Conservation (phyloP, 1,140 invertebrate species). For the Ceratosolen solmsi region DNA sequence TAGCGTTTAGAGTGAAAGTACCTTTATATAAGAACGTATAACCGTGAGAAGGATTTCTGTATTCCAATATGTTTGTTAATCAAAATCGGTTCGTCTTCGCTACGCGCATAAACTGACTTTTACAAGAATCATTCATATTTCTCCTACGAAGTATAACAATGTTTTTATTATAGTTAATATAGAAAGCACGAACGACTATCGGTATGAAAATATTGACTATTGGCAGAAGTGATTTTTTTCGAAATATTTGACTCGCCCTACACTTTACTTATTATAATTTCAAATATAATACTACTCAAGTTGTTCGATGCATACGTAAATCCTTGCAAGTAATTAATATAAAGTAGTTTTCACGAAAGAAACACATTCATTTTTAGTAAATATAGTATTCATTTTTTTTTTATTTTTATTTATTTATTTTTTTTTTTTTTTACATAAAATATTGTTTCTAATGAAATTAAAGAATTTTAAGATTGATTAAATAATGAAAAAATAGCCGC, state of each 20-base stretch:
- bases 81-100: background rate
- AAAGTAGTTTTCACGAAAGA: background rate
- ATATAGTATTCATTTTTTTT: no score
- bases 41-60: background rate
- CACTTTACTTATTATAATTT: no score
- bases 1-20: no score
- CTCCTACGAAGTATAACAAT: background rate
- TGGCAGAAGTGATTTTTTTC: background rate
- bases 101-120: background rate
- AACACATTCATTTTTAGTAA: no score
- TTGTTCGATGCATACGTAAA: background rate
- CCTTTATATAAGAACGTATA: no score
- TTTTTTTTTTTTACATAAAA: no score
- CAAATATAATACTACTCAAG: no score
- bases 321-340: background rate
- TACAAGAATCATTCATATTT: background rate
- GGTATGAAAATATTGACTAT: constrained; percentile 28
- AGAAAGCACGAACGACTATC: background rate
- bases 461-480: background rate
- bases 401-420: no score
- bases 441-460: no score
- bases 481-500: background rate
- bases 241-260: background rate
- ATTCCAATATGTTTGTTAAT: background rate
- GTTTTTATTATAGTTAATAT: background rate